Conservation (phyloP, 2,888 invertebrate genomes). For the Eupeodes latifasciatus region DNA sequence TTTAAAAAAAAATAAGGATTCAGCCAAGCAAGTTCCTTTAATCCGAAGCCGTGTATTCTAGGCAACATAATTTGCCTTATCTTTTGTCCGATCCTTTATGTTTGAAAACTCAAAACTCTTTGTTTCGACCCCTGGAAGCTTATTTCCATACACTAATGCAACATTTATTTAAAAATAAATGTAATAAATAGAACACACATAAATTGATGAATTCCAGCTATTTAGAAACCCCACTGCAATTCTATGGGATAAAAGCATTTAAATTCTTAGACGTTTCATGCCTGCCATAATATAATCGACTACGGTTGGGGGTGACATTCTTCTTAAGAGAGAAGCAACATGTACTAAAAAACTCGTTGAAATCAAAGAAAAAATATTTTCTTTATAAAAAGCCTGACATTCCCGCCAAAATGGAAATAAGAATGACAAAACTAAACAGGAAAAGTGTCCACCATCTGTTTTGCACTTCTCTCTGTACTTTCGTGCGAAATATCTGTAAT, state of each 20-base stretch:
- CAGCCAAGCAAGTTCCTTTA: no score
- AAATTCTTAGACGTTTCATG: background rate
- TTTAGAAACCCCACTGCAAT: constrained; percentile 17
- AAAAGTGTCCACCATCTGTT: constrained; percentile 77
- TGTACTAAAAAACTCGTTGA: background rate
- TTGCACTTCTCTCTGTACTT: constrained; percentile 33
- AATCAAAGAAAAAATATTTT: constrained; percentile 34
- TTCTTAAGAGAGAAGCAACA: constrained; percentile 16
- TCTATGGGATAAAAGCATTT: background rate
- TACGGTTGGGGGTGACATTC: constrained; percentile 76
- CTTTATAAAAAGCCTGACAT: constrained; percentile 26
- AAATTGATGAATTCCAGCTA: constrained; percentile 31
- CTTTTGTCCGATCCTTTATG: no score
- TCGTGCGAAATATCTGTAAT: constrained; percentile 39
- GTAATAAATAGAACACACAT: background rate
- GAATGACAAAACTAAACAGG: constrained; percentile 44
- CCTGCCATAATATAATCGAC: constrained; percentile 20
- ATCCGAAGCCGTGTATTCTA: no score
- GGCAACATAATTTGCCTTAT: no score
- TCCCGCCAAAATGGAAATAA: constrained; percentile 49
- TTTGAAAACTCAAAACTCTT: no score
- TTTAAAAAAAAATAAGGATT: no score
- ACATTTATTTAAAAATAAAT: no score
- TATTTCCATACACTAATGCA: no score
- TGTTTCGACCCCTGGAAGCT: no score